Base-by-base conservation (phyloP, 1,140 invertebrate species). In the Megalopta genalis region DNA sequence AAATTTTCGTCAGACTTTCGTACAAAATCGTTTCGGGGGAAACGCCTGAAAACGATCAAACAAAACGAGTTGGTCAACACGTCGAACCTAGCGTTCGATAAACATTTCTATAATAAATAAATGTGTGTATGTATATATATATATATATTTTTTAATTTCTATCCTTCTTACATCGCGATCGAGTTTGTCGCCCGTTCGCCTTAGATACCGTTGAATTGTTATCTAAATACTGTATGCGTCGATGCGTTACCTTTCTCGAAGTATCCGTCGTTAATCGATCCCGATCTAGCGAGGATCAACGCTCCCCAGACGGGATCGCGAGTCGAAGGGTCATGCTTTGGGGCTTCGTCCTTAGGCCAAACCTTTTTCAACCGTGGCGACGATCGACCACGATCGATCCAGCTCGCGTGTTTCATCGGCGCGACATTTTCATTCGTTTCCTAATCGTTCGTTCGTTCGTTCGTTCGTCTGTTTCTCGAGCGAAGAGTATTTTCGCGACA, bases 41-140 rank as follows among this genome's bases (percentile, higher is more conserved):
- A n/a, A 14, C 27, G 59, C 25, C 23, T 54, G 32, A 32, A 37
- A 70, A 6, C 16, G 66, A 59, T 42, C 12, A 52, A 54, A 27
- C 5, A 62, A 64, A 77, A 77, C 46, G 68, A 77, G 12, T 72
- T 77, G 76, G 69, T 85, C 70, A 80, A 84, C 65, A 66, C 73
- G 73, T 52, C 73, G 73, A 77, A 76, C 77, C 80, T 84, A 84
- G 69, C 64, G 68, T 75, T 49, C 72, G 74, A 79, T 83, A 83
- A 77, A 87, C 73, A 85, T 81, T 64, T 83, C 69, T 80, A 85
- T 83, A 83, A 85, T 87, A 87, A 88, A 88, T 88, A 87, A 88
- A 88, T 88, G 86, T 80, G 57, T 81, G 83, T 87, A 72, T 83
- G 14, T 52, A 18, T 52, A 52, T 52, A 49, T 49, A 49, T 49